Conservation (phyloP, 2,888 invertebrate genomes). For the Ichneumon xanthorius region DNA sequence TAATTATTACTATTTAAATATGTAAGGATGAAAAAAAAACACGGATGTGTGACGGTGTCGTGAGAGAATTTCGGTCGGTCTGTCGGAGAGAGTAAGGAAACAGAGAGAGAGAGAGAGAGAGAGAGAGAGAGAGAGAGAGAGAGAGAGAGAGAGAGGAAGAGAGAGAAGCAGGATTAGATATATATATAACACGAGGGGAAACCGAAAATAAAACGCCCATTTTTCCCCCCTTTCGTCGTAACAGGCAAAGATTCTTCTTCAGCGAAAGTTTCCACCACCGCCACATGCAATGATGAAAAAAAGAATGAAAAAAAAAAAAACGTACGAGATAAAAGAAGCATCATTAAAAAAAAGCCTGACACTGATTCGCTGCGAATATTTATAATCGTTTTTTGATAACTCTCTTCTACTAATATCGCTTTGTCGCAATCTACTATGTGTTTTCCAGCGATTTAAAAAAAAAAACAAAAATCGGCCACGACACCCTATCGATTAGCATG, state of each 20-base stretch:
- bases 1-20: conserved; percentile 81
- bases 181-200: conserved; percentile 29
- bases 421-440: conserved; percentile 74
- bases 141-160: conserved; percentile 17
- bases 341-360: conserved; percentile 35
- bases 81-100: conserved; percentile 25
- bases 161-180: conserved; percentile 28
- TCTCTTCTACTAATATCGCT: conserved; percentile 77
- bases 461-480: conserved; percentile 24
- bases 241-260: conserved; percentile 23
- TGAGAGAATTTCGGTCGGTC: conserved; percentile 28
- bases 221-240: conserved; percentile 45
- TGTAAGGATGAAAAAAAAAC: conserved; percentile 74
- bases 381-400: conserved; percentile 80
- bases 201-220: conserved; percentile 41
- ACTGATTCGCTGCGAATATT: conserved; percentile 73
- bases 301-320: conserved; percentile 21
- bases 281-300: conserved; percentile 9
- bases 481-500: conserved; percentile 37
- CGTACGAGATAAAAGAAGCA: conserved; percentile 21
- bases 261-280: conserved; percentile 13
- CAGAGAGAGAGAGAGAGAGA: conserved; percentile 45
- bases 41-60: conserved; percentile 53
- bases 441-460: conserved; percentile 71
- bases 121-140: conserved; percentile 14